A percentile compares a stretch with the other conserved stretches of the same genome.
Evolutionary conservation across 2,113 vertebrate genomes (phyloP).

Genomic region (Silurus meridionalis): DNA sequence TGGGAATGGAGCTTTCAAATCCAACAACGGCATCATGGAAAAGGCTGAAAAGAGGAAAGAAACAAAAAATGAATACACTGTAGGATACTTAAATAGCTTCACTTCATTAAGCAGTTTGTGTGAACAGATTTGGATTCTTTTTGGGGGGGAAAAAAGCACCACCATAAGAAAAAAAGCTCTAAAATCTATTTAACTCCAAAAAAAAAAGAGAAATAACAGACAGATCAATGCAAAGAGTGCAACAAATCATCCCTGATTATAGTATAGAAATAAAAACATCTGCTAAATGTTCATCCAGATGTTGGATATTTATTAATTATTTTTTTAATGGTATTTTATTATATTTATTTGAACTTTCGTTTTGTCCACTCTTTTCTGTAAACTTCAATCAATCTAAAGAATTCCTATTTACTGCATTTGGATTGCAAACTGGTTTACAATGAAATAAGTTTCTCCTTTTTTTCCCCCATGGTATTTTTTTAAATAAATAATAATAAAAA

Average conservation of each 20-base stretch:
- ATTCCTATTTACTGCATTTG: neutral
- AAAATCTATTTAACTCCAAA: neutral
- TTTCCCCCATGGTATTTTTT: too few relatives aligned
- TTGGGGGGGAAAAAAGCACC: too few relatives aligned
- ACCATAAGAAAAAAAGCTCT: neutral
- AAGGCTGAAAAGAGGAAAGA: constrained; percentile 45
- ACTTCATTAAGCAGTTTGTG: neutral
- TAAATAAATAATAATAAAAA: too few relatives aligned
- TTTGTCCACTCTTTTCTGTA: neutral
- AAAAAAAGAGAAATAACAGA: neutral
- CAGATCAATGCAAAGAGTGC: neutral
- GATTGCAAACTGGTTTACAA: neutral
- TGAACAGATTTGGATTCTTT: neutral
- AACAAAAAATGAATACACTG: neutral
- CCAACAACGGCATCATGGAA: constrained; percentile 50
- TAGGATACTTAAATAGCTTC: neutral
- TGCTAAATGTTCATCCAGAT: neutral
- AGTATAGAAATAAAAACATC: neutral
- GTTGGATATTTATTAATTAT: neutral
- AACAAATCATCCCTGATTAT: neutral
- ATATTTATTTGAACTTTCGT: neutral
- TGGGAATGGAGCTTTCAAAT: constrained; percentile 43
- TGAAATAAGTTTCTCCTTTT: too few relatives aligned
- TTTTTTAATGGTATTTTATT: neutral
- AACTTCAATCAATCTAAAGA: neutral